These are phyloP conservation scores for Conus canariensis DNA, from an alignment of 2,888 invertebrate genomes.

Conservation along the genomic window DNA sequence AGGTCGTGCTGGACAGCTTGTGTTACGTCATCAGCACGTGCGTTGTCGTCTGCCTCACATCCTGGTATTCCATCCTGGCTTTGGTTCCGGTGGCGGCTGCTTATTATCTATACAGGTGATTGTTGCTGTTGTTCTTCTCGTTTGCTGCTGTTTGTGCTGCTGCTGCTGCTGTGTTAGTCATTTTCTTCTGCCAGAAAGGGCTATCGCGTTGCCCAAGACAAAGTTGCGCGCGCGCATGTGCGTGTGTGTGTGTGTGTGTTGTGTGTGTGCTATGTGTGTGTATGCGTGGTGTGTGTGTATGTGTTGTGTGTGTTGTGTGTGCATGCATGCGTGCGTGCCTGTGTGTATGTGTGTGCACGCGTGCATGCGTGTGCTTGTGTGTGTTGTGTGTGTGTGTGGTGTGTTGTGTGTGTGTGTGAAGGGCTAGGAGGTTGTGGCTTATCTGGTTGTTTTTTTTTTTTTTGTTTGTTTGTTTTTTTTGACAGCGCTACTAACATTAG, in stretches of 20 bases:
- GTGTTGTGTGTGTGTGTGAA: too few relatives aligned
- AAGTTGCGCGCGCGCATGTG: not conserved
- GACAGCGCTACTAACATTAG: slow-evolving; percentile 26
- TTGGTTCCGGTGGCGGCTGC: too few relatives aligned
- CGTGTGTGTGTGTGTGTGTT: slow-evolving; percentile 12
- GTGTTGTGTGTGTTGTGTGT: not conserved
- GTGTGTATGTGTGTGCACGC: not conserved
- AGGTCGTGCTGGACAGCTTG: slow-evolving; percentile 36
- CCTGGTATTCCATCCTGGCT: too few relatives aligned
- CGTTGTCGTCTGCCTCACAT: not conserved
- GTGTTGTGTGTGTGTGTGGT: too few relatives aligned
- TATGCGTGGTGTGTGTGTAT: not conserved
- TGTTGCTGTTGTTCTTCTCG: not conserved
- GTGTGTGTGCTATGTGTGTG: not conserved
- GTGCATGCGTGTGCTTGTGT: not conserved
- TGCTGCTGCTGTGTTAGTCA: too few relatives aligned
- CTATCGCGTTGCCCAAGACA: too few relatives aligned
- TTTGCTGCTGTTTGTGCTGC: not conserved
- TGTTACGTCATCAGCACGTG: slow-evolving; percentile 37
- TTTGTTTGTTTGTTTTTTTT: too few relatives aligned
- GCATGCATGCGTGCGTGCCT: not conserved
- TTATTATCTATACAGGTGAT: not conserved
- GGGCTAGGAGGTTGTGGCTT: not conserved
- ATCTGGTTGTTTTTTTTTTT: too few relatives aligned
- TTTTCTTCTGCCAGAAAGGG: too few relatives aligned